A percentile compares a stretch with the other conserved stretches of the same genome.
These are phyloP conservation scores for Coelinius sp. DNA, from an alignment of 2,888 invertebrate genomes.

Conservation along the genomic window DNA sequence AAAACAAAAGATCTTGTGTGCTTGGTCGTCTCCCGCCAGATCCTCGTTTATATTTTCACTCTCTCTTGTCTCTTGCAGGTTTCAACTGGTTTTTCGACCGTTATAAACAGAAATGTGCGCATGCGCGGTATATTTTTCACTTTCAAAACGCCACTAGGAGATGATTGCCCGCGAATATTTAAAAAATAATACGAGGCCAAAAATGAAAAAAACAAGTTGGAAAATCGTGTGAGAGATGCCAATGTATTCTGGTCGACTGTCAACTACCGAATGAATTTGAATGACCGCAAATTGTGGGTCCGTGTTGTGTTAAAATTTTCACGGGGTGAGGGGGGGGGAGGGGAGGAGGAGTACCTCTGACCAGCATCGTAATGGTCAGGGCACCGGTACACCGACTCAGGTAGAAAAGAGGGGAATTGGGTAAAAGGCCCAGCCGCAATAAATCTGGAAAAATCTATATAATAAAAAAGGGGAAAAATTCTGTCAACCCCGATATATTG, in stretches of 20 bases:
- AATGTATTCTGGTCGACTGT: background rate
- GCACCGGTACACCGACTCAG: background rate
- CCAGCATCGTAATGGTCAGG: background rate
- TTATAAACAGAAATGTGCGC: background rate
- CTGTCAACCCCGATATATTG: too few species aligned
- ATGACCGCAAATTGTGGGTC: background rate
- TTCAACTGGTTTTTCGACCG: background rate
- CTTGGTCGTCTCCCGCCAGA: constrained; percentile 10
- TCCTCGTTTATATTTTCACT: background rate
- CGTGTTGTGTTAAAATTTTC: too few species aligned
- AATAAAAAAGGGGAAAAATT: background rate
- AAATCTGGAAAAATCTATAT: background rate
- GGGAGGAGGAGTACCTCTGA: background rate
- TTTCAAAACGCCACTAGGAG: background rate
- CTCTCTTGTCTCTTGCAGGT: background rate
- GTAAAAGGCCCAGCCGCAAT: background rate
- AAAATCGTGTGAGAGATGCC: too few species aligned
- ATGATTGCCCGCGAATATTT: background rate
- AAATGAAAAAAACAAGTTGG: background rate
- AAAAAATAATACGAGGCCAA: too few species aligned
- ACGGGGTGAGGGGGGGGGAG: background rate
- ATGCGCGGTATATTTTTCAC: background rate
- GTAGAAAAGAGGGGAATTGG: background rate
- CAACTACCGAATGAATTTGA: background rate
- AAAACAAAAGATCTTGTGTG: background rate